Conservation (phyloP, 2,797 vertebrate genomes). For the Chloroceryle inda region DNA sequence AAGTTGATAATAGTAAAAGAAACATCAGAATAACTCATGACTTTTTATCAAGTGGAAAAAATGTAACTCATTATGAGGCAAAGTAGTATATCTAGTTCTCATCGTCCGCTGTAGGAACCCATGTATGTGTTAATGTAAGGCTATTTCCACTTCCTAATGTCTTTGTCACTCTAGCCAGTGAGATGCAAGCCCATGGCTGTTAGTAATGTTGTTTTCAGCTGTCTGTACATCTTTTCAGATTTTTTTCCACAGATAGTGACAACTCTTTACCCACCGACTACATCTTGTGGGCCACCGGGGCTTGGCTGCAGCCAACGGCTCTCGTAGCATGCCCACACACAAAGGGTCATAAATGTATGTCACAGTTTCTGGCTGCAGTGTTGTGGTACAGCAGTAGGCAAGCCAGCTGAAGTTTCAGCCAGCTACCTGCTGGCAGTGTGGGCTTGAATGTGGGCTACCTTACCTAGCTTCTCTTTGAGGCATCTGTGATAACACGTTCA, state of each 20-base stretch:
- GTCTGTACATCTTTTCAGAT: not conserved
- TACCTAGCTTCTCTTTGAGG: not conserved
- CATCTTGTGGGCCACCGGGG: not conserved
- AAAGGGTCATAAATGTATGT: not conserved
- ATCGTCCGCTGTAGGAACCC: not conserved
- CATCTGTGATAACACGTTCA: fast-evolving
- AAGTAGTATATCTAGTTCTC: not conserved
- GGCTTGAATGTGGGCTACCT: not conserved
- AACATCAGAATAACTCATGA: not conserved
- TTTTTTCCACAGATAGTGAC: not conserved
- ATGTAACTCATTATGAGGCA: not conserved
- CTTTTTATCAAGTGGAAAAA: constrained; percentile 38
- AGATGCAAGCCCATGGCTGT: not conserved
- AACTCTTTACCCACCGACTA: not conserved
- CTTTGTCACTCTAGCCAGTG: not conserved
- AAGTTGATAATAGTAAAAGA: not conserved
- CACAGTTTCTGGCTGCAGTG: not conserved
- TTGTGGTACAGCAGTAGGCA: not conserved
- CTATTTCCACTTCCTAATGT: constrained; percentile 38
- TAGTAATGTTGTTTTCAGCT: not conserved
- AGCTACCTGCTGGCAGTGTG: not conserved
- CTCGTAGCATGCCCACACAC: fast-evolving
- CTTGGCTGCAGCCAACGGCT: not conserved
- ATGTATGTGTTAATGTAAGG: not conserved
- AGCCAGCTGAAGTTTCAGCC: not conserved